These are phyloP conservation scores for Nebria ingens DNA, from an alignment of 1,140 invertebrate genomes.

Conservation along the genomic window DNA sequence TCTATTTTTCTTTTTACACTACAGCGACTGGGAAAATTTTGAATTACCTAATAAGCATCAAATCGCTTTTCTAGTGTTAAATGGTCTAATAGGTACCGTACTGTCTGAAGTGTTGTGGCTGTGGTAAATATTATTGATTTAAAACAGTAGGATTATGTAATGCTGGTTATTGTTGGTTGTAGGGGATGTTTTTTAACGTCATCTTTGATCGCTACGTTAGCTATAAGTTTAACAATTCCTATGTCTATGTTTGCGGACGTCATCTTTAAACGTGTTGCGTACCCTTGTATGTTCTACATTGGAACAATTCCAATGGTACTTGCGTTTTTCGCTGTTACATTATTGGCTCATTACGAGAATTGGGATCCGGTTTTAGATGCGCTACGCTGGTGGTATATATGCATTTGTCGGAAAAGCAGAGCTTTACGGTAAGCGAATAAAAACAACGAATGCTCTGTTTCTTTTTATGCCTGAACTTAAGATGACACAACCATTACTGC, in stretches of 20 bases:
- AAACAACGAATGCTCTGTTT: too few relatives aligned
- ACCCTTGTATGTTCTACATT: slow-evolving; percentile 66
- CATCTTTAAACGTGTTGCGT: slow-evolving; percentile 60
- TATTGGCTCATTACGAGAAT: slow-evolving; percentile 72
- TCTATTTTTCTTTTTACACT: slow-evolving; percentile 73
- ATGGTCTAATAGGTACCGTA: slow-evolving; percentile 80
- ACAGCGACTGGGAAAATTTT: slow-evolving; percentile 64
- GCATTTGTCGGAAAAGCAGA: slow-evolving; percentile 37
- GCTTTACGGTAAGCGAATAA: too few relatives aligned
- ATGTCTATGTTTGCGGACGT: slow-evolving; percentile 76
- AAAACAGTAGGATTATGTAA: slow-evolving; percentile 18
- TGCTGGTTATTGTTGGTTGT: slow-evolving; percentile 20
- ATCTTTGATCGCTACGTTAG: slow-evolving; percentile 72
- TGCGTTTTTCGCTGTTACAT: slow-evolving; percentile 62
- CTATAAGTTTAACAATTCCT: slow-evolving; percentile 74
- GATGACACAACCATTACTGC: too few relatives aligned
- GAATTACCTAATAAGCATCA: slow-evolving; percentile 71
- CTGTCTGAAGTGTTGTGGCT: slow-evolving; percentile 79
- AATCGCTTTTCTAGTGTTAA: slow-evolving; percentile 65
- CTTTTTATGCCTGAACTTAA: too few relatives aligned
- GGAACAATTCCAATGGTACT: slow-evolving; percentile 69
- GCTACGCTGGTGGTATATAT: slow-evolving; percentile 48
- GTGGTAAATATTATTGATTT: slow-evolving; percentile 47
- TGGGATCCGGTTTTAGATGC: slow-evolving; percentile 68
- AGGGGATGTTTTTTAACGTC: slow-evolving; percentile 87